phyloP scores from a whole-genome alignment of 53 echinoderm and acorn worm species.

The Temnopleurus reevesii region DNA sequence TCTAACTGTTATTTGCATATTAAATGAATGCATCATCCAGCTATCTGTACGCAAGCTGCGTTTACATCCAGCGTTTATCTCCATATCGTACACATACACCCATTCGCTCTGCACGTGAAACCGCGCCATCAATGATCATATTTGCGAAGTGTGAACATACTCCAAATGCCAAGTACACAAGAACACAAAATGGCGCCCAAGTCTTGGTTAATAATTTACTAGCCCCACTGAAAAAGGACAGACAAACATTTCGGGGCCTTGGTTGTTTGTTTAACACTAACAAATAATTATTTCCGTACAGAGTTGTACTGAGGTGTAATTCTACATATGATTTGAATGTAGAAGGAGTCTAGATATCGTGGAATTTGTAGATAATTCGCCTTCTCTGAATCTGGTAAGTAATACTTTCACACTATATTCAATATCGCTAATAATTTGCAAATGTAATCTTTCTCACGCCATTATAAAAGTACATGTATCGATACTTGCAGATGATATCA shows the following conservation, averaged over 20 bases:
- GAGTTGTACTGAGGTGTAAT: constrained; percentile 2
- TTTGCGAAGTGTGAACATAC: neutral
- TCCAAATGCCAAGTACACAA: neutral
- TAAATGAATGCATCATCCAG: neutral
- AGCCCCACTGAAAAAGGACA: neutral
- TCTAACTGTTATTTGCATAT: constrained; percentile 10
- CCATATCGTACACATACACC: neutral
- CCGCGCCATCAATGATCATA: neutral
- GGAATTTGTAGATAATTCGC: neutral
- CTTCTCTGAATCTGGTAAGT: neutral
- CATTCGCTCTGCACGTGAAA: too few species aligned
- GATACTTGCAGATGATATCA: too few species aligned
- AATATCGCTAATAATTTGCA: too few species aligned
- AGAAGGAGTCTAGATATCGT: neutral
- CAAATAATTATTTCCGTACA: neutral
- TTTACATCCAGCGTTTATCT: neutral
- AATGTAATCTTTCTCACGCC: too few species aligned
- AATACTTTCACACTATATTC: neutral
- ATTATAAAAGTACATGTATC: too few species aligned
- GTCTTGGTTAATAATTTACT: neutral
- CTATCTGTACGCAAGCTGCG: neutral
- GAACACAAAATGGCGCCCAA: constrained; percentile 12
- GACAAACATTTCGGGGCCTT: neutral
- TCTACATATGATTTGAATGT: neutral
- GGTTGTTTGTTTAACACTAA: neutral